Evolutionary conservation across 2,113 vertebrate species (phyloP).

Genomic region (Colinus virginianus): DNA sequence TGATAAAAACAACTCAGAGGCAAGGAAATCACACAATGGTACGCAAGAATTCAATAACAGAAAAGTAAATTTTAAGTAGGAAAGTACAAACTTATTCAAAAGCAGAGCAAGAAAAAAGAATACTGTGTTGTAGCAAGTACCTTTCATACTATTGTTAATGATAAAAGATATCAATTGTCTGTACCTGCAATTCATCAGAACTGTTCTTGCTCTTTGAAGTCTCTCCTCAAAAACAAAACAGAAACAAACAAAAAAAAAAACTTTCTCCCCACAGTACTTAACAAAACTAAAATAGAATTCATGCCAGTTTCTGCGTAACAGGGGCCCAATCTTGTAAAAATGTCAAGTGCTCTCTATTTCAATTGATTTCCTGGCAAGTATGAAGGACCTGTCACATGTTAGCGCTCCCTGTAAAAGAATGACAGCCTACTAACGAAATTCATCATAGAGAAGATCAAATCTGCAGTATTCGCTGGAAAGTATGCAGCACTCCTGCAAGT

Average conservation of each 20-base stretch:
- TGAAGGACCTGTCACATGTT: slow-evolving; percentile 34
- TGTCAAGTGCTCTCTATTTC: background rate
- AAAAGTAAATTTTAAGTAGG: background rate
- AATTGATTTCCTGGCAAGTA: background rate
- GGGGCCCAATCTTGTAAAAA: background rate
- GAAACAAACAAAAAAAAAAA: too few relatives aligned
- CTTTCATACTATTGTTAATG: background rate
- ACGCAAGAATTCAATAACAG: background rate
- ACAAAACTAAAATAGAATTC: background rate
- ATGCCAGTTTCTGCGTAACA: background rate
- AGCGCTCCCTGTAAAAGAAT: background rate
- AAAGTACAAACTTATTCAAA: background rate
- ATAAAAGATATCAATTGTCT: background rate
- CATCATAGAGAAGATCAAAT: background rate
- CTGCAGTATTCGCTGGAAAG: background rate
- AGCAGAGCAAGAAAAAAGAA: background rate
- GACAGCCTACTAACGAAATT: background rate
- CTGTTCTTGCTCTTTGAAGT: background rate
- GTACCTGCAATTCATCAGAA: background rate
- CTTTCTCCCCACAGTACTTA: rapidly evolving
- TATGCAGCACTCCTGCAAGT: background rate
- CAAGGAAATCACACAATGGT: background rate
- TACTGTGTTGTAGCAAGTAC: background rate
- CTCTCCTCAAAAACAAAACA: background rate
- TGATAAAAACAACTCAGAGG: background rate